These are phyloP conservation scores for Leontopithecus rosalia DNA, from an alignment of 2,797 vertebrate species.

Conservation along the genomic window DNA sequence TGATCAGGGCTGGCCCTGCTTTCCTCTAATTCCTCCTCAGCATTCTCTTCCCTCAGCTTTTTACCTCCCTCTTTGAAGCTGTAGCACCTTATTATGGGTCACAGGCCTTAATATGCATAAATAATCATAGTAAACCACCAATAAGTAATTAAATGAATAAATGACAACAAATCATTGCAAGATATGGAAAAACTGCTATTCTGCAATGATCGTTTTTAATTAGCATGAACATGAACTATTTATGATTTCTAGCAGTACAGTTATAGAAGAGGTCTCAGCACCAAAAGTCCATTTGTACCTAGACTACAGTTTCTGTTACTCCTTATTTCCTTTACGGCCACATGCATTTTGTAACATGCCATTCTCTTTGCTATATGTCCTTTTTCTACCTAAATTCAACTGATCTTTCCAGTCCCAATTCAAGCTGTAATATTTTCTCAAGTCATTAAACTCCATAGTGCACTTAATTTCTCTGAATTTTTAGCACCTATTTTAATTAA, in stretches of 20 bases:
- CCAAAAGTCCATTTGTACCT: not conserved
- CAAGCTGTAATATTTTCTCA: conserved; percentile 26
- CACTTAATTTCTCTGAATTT: conserved; percentile 49
- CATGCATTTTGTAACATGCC: not conserved
- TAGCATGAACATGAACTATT: conserved; percentile 59
- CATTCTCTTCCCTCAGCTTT: not conserved
- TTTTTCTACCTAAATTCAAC: not conserved
- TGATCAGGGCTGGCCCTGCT: not conserved
- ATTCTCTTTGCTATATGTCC: not conserved
- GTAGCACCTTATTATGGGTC: not conserved
- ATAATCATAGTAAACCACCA: not conserved
- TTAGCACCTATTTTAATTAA: conserved; percentile 63
- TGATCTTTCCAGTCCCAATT: not conserved
- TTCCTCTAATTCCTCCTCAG: not conserved
- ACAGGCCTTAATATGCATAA: not conserved
- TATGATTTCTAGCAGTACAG: conserved; percentile 32
- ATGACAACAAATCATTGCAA: conserved; percentile 36
- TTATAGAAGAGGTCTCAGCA: not conserved
- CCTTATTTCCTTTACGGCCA: not conserved
- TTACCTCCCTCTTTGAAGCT: not conserved
- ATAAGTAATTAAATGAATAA: conserved; percentile 41
- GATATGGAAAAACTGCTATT: conserved; percentile 28
- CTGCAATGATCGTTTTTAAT: conserved; percentile 24
- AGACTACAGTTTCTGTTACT: not conserved
- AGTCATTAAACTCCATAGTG: conserved; percentile 15